phyloP scores from a whole-genome alignment of 1,140 invertebrate species.

The Drosophila virilis region DNA sequence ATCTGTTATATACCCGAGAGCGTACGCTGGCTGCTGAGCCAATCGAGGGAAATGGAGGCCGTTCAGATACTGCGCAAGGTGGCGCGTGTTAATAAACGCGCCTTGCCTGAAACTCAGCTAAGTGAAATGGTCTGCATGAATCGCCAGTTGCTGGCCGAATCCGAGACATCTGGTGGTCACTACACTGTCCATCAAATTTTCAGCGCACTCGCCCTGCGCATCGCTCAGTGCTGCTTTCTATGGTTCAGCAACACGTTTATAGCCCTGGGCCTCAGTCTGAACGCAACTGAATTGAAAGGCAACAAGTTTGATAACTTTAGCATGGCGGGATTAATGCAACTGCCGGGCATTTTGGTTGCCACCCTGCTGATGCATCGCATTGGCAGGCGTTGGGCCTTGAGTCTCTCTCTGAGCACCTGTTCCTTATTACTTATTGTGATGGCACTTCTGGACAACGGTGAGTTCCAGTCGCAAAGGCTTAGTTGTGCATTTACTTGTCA shows the following conservation, averaged over 20 bases:
- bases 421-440: conserved; percentile 82
- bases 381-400: conserved; percentile 86
- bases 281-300: conserved; percentile 89
- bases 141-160: conserved; percentile 55
- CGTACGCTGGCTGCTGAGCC: conserved; percentile 90
- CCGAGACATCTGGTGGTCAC: conserved; percentile 69
- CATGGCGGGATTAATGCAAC: conserved; percentile 88
- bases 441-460: conserved; percentile 46
- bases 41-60: conserved; percentile 87
- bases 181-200: conserved; percentile 84
- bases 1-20: conserved; percentile 87
- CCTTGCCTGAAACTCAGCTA: conserved; percentile 85
- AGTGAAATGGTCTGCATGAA: conserved; percentile 76
- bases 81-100: conserved; percentile 88
- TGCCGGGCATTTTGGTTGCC: conserved; percentile 88
- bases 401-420: conserved; percentile 84
- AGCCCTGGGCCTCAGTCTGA: conserved; percentile 92
- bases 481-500: no score
- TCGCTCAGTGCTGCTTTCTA: conserved; percentile 88
- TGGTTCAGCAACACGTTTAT: conserved; percentile 89
- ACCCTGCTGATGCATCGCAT: conserved; percentile 87
- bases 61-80: conserved; percentile 86
- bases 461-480: neutral
- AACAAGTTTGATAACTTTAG: conserved; percentile 90
- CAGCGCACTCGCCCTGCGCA: conserved; percentile 85